phyloP scores from a whole-genome alignment of 2,888 invertebrate species.

The Acleris cristana region DNA sequence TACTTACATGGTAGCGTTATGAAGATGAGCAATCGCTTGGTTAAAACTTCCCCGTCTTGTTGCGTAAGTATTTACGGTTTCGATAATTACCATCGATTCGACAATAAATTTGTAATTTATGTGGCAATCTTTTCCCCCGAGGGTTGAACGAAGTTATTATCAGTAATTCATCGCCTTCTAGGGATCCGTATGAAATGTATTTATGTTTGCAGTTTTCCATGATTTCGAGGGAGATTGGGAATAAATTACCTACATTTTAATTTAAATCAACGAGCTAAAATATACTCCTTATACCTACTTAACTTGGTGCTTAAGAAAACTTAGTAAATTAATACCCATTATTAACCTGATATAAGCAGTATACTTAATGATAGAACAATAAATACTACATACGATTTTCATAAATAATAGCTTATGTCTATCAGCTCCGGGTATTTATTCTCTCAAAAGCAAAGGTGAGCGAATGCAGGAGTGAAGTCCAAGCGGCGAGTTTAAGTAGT shows the following conservation, averaged over 20 bases:
- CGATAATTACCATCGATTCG: slow-evolving; percentile 28
- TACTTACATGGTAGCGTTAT: background rate
- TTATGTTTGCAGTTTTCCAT: slow-evolving; percentile 7
- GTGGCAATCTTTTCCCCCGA: slow-evolving; percentile 18
- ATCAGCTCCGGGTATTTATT: too few species aligned
- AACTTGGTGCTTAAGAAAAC: too few species aligned
- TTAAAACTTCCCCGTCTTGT: slow-evolving; percentile 2
- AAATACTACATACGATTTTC: too few species aligned
- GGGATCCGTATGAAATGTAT: slow-evolving; percentile 22
- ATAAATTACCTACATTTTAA: slow-evolving; percentile 5
- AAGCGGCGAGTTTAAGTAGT: too few species aligned
- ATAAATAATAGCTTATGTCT: too few species aligned
- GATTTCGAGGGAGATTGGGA: background rate
- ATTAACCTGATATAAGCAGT: too few species aligned
- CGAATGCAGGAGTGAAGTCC: too few species aligned
- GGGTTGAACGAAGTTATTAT: slow-evolving; percentile 50
- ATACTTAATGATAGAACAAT: too few species aligned
- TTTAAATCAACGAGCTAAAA: background rate
- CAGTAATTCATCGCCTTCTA: slow-evolving; percentile 58
- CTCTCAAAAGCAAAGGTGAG: too few species aligned
- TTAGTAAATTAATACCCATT: too few species aligned
- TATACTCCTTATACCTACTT: too few species aligned
- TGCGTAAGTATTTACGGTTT: slow-evolving; percentile 9
- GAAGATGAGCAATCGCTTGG: background rate
- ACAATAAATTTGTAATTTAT: slow-evolving; percentile 35